phyloP scores from a whole-genome alignment of 2,797 vertebrate species.

The Garrulus glandarius region DNA sequence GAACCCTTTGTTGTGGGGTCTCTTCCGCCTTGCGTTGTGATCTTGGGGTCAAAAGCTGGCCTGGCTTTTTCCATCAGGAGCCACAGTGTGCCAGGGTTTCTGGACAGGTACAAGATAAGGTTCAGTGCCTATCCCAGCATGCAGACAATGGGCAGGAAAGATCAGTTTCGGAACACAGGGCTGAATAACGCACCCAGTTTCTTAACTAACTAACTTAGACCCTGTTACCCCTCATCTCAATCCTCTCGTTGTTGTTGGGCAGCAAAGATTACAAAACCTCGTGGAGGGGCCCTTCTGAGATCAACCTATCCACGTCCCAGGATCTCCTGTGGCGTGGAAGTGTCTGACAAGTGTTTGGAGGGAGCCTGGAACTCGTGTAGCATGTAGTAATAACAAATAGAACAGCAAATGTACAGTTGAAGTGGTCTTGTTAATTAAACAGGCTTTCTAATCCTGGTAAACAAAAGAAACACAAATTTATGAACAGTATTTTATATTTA shows the following conservation, averaged over 20 bases:
- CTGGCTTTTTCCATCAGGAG: not conserved
- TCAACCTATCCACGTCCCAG: not conserved
- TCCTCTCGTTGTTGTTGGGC: accelerated
- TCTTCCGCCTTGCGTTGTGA: not conserved
- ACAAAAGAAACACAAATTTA: not conserved
- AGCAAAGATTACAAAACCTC: not conserved
- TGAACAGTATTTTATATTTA: not conserved
- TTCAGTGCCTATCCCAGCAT: not conserved
- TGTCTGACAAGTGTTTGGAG: not conserved
- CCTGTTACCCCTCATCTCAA: not conserved
- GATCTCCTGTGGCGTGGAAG: not conserved
- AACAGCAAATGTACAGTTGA: not conserved
- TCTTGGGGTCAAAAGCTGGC: not conserved
- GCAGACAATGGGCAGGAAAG: not conserved
- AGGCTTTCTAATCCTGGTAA: not conserved
- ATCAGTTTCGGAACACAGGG: not conserved
- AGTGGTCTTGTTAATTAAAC: not conserved
- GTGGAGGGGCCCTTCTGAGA: not conserved
- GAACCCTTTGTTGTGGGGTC: not conserved
- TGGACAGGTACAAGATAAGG: not conserved
- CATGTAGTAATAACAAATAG: not conserved
- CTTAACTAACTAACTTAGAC: not conserved
- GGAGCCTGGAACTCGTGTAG: not conserved
- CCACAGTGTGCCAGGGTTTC: not conserved
- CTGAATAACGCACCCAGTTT: accelerated